phyloP scores from a whole-genome alignment of 23 tunicate species.

The Halocynthia roretzi region DNA sequence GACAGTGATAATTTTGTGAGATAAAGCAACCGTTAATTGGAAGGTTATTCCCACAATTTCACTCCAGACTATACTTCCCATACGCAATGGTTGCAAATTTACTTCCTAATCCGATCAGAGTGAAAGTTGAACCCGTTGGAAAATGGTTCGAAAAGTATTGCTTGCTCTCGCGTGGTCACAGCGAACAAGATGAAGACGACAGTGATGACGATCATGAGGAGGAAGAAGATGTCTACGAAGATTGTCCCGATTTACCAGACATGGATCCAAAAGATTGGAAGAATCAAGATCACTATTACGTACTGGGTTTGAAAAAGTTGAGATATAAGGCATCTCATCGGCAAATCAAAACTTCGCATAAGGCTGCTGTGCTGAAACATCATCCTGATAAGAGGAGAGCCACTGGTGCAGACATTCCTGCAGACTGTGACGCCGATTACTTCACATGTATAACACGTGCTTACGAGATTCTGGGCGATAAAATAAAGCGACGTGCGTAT shows the following conservation, averaged over 20 bases:
- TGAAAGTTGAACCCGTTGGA: slow-evolving; percentile 24
- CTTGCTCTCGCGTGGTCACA: too few species aligned
- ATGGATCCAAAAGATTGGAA: slow-evolving; percentile 92
- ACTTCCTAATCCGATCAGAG: slow-evolving; percentile 10
- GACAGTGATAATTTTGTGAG: too few species aligned
- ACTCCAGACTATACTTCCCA: too few species aligned
- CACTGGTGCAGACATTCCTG: slow-evolving; percentile 30
- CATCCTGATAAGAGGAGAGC: slow-evolving; percentile 92
- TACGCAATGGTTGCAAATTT: too few species aligned
- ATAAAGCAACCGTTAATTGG: too few species aligned
- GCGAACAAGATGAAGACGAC: slow-evolving; percentile 15
- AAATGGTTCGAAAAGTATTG: slow-evolving; percentile 20
- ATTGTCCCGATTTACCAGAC: slow-evolving; percentile 20
- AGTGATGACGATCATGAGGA: slow-evolving; percentile 13
- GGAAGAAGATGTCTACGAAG: slow-evolving; percentile 2
- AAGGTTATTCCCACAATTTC: too few species aligned
- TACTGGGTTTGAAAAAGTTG: slow-evolving; percentile 60
- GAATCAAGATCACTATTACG: slow-evolving; percentile 92
- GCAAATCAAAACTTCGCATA: slow-evolving; percentile 81
- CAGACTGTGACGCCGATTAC: slow-evolving; percentile 53
- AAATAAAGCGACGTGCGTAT: slow-evolving; percentile 34
- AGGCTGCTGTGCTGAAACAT: slow-evolving; percentile 67
- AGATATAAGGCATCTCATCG: slow-evolving; percentile 68
- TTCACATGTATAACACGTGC: slow-evolving; percentile 84
- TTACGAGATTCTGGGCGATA: slow-evolving; percentile 44